A percentile compares a stretch with the other conserved stretches of the same genome.
These are phyloP conservation scores for Crotalus tigris DNA, from an alignment of 2,113 vertebrate genomes.

Conservation along the genomic window DNA sequence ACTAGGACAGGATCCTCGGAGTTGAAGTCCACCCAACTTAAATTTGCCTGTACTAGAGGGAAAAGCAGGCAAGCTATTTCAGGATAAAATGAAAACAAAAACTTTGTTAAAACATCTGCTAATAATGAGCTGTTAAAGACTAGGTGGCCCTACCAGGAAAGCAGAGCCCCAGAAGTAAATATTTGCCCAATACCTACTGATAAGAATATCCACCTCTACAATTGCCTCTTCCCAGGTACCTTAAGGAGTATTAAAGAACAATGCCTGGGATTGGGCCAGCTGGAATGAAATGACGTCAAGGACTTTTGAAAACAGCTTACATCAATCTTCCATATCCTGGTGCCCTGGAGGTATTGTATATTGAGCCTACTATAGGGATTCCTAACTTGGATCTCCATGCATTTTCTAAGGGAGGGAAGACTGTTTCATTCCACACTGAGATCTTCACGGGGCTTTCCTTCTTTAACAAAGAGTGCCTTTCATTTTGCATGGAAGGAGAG, in stretches of 20 bases:
- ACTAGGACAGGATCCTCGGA: background rate
- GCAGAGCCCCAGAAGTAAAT: background rate
- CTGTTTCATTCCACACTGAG: background rate
- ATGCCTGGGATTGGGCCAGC: conserved; percentile 7
- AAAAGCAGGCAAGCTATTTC: background rate
- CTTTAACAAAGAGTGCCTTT: background rate
- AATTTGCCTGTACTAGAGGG: background rate
- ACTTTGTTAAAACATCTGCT: background rate
- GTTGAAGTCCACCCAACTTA: background rate
- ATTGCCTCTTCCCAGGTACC: conserved; percentile 1
- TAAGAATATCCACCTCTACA: background rate
- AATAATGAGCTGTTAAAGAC: background rate
- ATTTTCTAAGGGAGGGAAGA: background rate
- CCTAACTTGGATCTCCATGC: background rate
- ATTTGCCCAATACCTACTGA: background rate
- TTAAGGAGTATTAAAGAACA: background rate
- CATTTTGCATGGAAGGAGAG: background rate
- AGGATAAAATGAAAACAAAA: background rate
- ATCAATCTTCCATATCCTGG: background rate
- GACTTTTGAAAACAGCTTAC: background rate
- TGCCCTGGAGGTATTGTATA: background rate
- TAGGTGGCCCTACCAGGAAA: background rate
- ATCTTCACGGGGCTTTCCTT: background rate
- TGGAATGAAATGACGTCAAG: background rate
- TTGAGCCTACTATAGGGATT: background rate